phyloP scores from a whole-genome alignment of 2,888 invertebrate species.

The Lasius fuliginosus region DNA sequence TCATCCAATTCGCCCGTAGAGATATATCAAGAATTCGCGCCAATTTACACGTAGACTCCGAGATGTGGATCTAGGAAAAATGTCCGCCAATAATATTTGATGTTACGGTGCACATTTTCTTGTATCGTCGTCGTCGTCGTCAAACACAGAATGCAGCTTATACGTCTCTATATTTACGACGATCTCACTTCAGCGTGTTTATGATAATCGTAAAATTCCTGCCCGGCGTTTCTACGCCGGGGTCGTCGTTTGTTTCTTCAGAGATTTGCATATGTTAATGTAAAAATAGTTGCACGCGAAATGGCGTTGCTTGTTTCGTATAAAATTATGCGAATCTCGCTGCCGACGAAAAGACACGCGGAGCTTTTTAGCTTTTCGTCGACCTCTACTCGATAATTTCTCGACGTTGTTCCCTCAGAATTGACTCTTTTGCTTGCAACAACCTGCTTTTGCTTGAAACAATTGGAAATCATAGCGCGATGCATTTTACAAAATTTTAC shows the following conservation, averaged over 20 bases:
- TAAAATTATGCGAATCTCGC: conserved; percentile 40
- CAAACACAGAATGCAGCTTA: conserved; percentile 1
- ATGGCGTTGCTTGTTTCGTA: conserved; percentile 28
- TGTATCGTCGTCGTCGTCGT: not conserved
- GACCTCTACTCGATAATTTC: conserved; percentile 19
- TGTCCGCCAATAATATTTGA: not conserved
- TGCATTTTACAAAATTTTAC: not conserved
- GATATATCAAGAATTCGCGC: not conserved
- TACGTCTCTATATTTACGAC: conserved; percentile 38
- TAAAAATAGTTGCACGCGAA: conserved; percentile 43
- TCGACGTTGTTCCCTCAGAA: not conserved
- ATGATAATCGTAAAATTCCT: conserved; percentile 55
- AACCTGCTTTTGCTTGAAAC: not conserved
- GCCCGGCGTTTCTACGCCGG: not conserved
- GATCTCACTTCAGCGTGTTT: conserved; percentile 44
- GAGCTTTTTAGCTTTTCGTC: conserved; percentile 37
- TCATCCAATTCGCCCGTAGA: not conserved
- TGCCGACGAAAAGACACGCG: conserved; percentile 19
- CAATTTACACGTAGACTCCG: not conserved
- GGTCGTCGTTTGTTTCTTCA: conserved; percentile 25
- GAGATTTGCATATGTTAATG: conserved; percentile 37
- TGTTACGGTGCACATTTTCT: conserved; percentile 1
- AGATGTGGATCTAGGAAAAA: not conserved
- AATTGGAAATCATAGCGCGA: not conserved
- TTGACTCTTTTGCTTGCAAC: not conserved